phyloP scores from a whole-genome alignment of 2,797 vertebrate species.

The Halcyon badia region DNA sequence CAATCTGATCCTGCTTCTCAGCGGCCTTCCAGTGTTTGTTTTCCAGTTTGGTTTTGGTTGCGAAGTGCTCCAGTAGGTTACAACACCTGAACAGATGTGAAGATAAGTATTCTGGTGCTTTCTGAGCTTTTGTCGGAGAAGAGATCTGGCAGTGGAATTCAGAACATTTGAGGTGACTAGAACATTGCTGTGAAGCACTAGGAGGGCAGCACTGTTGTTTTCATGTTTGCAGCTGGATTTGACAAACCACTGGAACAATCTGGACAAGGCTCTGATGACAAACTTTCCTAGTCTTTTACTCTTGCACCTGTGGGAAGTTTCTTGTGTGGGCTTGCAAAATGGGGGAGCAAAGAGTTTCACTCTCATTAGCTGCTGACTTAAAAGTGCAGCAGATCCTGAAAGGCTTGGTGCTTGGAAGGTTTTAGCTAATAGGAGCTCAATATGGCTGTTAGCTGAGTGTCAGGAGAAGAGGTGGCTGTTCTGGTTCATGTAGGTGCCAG shows the following conservation, averaged over 20 bases:
- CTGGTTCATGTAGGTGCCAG: not conserved
- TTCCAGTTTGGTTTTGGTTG: not conserved
- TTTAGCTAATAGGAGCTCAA: not conserved
- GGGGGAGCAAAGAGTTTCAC: not conserved
- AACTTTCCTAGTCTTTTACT: not conserved
- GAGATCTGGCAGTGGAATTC: not conserved
- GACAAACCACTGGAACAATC: not conserved
- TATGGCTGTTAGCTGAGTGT: not conserved
- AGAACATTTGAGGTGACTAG: not conserved
- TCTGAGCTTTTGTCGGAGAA: not conserved
- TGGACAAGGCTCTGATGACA: not conserved
- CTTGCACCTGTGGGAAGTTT: not conserved
- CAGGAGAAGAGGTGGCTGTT: not conserved
- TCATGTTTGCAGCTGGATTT: not conserved
- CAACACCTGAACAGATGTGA: not conserved
- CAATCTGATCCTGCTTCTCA: not conserved
- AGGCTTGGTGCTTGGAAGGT: not conserved
- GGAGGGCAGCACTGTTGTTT: not conserved
- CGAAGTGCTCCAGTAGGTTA: not conserved
- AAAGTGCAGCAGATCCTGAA: not conserved
- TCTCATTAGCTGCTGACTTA: rapidly evolving
- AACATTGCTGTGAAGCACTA: not conserved
- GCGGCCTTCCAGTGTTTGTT: not conserved
- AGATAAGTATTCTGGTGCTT: not conserved
- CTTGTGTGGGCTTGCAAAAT: not conserved